These are phyloP conservation scores for Periplaneta americana DNA, from an alignment of 1,140 invertebrate species.

Conservation along the genomic window DNA sequence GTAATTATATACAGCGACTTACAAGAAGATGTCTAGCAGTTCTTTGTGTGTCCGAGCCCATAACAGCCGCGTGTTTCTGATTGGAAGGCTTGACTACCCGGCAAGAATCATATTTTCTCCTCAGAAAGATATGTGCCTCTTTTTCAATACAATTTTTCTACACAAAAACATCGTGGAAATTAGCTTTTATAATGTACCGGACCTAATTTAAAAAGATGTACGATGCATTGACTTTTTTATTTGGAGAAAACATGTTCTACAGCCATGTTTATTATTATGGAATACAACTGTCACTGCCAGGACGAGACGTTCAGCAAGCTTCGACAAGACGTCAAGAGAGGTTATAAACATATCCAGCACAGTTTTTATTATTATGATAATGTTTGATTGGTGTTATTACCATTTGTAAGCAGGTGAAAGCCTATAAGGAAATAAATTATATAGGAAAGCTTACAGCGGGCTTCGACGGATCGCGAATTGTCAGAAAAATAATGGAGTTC, in stretches of 20 bases:
- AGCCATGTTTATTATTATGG: neutral
- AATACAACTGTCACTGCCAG: neutral
- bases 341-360: neutral
- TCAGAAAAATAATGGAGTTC: neutral
- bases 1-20: no score
- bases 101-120: neutral
- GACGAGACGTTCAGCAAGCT: neutral
- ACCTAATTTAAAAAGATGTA: neutral
- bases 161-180: neutral
- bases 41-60: no score
- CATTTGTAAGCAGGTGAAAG: neutral
- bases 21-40: no score
- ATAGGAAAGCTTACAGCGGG: neutral
- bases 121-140: neutral
- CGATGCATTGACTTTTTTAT: neutral
- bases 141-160: neutral
- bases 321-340: no score
- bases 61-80: no score
- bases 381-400: neutral
- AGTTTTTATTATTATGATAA: neutral
- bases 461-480: neutral
- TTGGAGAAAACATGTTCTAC: neutral
- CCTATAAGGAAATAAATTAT: neutral
- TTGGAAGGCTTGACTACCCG: no score
- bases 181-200: neutral